Conservation (phyloP, 2,888 invertebrate species). For the Netelia fuscicornis region DNA sequence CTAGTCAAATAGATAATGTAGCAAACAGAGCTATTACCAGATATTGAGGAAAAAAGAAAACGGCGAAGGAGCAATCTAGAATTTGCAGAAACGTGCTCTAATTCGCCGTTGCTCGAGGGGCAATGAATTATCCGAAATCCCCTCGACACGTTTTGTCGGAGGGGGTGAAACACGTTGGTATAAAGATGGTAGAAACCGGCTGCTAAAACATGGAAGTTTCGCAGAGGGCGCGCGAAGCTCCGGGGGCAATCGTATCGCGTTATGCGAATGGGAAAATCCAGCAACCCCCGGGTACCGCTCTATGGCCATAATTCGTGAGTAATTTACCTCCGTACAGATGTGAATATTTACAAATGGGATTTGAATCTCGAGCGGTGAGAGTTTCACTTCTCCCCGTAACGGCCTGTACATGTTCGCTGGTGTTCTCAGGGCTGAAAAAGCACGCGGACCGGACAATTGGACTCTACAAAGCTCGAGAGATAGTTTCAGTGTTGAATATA, state of each 20-base stretch:
- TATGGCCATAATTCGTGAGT: conserved; percentile 62
- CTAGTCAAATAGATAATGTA: neutral
- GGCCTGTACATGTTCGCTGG: neutral
- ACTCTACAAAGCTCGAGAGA: conserved; percentile 11
- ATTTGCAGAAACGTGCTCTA: conserved; percentile 45
- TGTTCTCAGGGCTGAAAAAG: conserved; percentile 35
- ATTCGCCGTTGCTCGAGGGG: conserved; percentile 52
- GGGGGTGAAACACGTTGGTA: conserved; percentile 22
- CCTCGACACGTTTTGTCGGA: conserved; percentile 40
- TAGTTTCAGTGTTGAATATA: conserved; percentile 47
- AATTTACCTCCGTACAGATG: conserved; percentile 57
- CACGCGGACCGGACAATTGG: conserved; percentile 2
- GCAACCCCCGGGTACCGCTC: conserved; percentile 22
- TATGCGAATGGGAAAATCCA: conserved; percentile 29
- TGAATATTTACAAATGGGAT: conserved; percentile 74
- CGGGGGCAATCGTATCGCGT: conserved; percentile 19
- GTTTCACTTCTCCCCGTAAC: conserved; percentile 61
- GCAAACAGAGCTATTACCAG: conserved; percentile 9
- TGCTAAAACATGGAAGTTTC: conserved; percentile 55
- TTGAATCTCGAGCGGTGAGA: conserved; percentile 69
- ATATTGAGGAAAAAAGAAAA: conserved; percentile 3
- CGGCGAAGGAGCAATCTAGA: conserved; percentile 40
- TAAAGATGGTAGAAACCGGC: conserved; percentile 33
- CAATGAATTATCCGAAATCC: conserved; percentile 64
- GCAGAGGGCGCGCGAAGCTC: conserved; percentile 6